phyloP scores from a whole-genome alignment of 2,797 vertebrate species.

The Tragelaphus oryx region DNA sequence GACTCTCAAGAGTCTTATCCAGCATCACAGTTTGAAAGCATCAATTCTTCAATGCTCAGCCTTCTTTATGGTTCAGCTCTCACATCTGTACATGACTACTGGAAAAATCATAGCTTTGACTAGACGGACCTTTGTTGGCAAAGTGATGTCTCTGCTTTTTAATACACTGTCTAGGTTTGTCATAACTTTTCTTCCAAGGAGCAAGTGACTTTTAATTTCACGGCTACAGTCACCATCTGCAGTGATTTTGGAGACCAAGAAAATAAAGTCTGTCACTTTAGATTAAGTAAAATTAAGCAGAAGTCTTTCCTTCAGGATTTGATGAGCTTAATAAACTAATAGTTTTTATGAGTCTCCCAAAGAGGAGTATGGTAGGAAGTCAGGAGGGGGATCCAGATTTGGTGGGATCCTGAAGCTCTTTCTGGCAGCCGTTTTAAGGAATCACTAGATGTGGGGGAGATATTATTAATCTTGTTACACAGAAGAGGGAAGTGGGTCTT shows the following conservation, averaged over 20 bases:
- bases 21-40: not conserved
- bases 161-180: not conserved
- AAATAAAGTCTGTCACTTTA: not conserved
- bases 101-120: not conserved
- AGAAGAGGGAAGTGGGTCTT: not conserved
- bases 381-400: not conserved
- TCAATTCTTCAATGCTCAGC: not conserved
- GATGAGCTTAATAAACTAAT: not conserved
- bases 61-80: not conserved
- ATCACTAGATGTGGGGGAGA: not conserved
- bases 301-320: not conserved
- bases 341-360: not conserved
- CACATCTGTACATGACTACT: not conserved
- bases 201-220: not conserved
- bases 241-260: not conserved
- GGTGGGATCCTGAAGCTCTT: not conserved
- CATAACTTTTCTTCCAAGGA: not conserved
- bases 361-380: not conserved
- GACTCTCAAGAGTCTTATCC: not conserved
- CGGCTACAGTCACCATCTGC: not conserved
- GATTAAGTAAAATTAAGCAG: not conserved
- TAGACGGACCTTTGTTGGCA: not conserved
- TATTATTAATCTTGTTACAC: not conserved
- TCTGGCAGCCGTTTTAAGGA: not conserved
- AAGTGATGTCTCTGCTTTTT: not conserved